These are phyloP conservation scores for Bombylius discolor DNA, from an alignment of 2,888 invertebrate genomes.

Conservation along the genomic window DNA sequence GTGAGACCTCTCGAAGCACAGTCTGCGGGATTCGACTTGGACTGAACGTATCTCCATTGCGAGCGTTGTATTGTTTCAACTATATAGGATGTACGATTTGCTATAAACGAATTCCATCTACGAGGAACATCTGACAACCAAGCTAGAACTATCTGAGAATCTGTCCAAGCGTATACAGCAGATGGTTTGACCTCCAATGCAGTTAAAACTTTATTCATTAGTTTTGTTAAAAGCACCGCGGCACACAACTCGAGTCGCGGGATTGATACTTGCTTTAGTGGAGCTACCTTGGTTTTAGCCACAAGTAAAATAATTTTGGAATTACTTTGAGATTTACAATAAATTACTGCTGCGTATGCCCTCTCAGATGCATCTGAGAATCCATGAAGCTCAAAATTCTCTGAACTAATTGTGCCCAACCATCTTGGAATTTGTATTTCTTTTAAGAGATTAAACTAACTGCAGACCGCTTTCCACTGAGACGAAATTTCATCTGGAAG, in stretches of 20 bases:
- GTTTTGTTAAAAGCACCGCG: neutral
- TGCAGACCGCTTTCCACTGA: neutral
- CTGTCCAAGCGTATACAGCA: neutral
- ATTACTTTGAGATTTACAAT: conserved; percentile 3
- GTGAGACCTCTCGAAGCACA: neutral
- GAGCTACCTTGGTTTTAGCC: too few species aligned
- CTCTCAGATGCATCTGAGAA: conserved; percentile 15
- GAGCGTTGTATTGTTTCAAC: neutral
- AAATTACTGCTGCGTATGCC: conserved; percentile 14
- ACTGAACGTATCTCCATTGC: neutral
- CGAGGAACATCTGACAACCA: neutral
- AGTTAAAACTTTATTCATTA: neutral
- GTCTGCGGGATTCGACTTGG: neutral
- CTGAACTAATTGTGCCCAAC: neutral
- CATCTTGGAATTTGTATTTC: neutral
- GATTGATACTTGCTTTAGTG: neutral
- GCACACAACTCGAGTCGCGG: neutral
- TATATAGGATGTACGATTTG: neutral
- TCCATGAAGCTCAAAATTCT: conserved; percentile 6
- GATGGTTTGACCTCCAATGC: neutral
- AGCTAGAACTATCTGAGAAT: neutral
- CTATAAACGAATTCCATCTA: neutral
- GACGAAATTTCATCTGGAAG: neutral
- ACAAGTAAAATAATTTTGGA: too few species aligned
- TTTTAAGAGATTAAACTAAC: neutral